These are phyloP conservation scores for Caenorhabditis panamensis DNA, from an alignment of 2,888 invertebrate genomes.

Conservation along the genomic window DNA sequence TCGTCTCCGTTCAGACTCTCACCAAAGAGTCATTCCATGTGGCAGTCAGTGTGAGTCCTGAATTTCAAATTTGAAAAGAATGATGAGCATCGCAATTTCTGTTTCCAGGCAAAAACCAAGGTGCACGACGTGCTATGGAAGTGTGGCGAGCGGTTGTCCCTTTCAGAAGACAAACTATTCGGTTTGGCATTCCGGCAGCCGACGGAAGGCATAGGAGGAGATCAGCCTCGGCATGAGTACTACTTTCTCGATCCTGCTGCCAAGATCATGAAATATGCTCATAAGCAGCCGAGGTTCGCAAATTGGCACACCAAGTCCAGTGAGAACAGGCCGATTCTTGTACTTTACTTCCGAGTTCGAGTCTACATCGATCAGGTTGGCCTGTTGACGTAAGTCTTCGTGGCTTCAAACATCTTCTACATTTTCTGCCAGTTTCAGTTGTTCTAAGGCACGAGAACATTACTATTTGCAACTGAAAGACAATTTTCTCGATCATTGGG, in stretches of 20 bases:
- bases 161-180: slow-evolving; percentile 73
- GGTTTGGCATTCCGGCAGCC: slow-evolving; percentile 73
- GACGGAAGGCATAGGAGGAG: slow-evolving; percentile 73
- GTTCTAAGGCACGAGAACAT: slow-evolving; percentile 92
- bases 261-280: slow-evolving; percentile 74
- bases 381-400: slow-evolving; percentile 70
- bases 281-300: slow-evolving; percentile 72
- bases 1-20: slow-evolving; percentile 70
- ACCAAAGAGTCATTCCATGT: slow-evolving; percentile 70
- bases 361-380: slow-evolving; percentile 76
- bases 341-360: slow-evolving; percentile 76
- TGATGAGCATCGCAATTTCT: neutral
- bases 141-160: slow-evolving; percentile 72
- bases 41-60: slow-evolving; percentile 64
- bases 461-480: slow-evolving; percentile 95
- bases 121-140: slow-evolving; percentile 74
- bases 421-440: too few species aligned
- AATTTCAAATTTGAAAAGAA: slow-evolving; percentile 4
- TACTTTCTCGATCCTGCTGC: slow-evolving; percentile 75
- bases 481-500: slow-evolving; percentile 86
- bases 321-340: slow-evolving; percentile 74
- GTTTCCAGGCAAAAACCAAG: slow-evolving; percentile 71
- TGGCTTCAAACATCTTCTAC: neutral
- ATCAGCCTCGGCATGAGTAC: slow-evolving; percentile 75
- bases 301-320: slow-evolving; percentile 68